Base-by-base conservation (phyloP, 2,888 invertebrate species). In the Atrina japonica region DNA sequence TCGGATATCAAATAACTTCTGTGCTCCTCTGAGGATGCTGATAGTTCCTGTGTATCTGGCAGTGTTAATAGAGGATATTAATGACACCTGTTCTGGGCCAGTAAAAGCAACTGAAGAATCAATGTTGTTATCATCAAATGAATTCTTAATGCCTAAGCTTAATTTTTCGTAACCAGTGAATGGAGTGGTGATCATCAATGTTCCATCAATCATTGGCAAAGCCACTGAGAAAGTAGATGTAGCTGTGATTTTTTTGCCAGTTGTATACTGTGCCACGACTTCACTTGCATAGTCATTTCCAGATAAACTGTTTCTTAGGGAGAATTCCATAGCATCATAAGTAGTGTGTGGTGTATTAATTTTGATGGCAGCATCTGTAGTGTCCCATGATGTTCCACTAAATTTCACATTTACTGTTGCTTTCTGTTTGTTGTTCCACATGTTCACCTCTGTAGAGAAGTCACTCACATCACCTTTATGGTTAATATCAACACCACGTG, bases 391-490 rank as follows among this genome's bases (percentile, higher is more conserved):
- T n/a, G 40, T 23, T 27, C 41, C 64, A 43, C 43, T 53, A 18
- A 50, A 52, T 16, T 25, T n/a, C n/a, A 53, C 14, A 27, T 7
- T 40, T 41, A 53, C 25, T 27, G 27, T 25, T 43, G 43, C n/a
- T 23, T n/a, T 53, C 40, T 64, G 50, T n/a, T n/a, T n/a, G n/a
- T 64, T 52, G 53, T 23, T 29, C 23, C 35, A 40, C 18, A 27
- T 52, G 18, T 35, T 25, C 1, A 50, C 53, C 53, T 64, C 52
- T 1, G 30, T 53, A 16, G 41, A 72, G 45, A 83, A 81, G 52
- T 75, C 73, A 43, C 53, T 61, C 9, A 73, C 52, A 41, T 25
- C 27, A 18, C 82, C 82, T 41, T 66, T 66, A 35, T 70, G 67
- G 2, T 66, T 63, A 21, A 61, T 11, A 3, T 29, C 43, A 27